Base-by-base conservation (phyloP, 1,140 invertebrate genomes). In the Prorops nasuta region DNA sequence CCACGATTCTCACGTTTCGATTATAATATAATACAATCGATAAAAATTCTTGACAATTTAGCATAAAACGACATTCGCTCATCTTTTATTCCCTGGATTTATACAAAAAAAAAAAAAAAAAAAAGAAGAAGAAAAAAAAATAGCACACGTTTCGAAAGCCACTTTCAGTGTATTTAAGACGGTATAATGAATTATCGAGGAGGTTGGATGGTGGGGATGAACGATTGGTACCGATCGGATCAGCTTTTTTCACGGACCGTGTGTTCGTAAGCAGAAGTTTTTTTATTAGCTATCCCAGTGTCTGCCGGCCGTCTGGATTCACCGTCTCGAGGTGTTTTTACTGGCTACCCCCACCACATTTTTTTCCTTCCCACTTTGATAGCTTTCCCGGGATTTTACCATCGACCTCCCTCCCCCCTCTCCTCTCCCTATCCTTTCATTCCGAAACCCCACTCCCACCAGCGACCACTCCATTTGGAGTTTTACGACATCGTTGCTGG, bases 401-500 rank as follows among this genome's bases (percentile, higher is more conserved):
- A 51, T 51, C 41, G 34, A 37, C 28, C 42, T 39, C 48, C 20
- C 36, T 31, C 39, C 40, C 38, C 42, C 24, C 4, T 10, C 24
- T 10, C 4, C 24, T 28, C 24, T 4, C 24, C 4, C 4, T 28
- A 6, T 28, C 10, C n/a, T n/a, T n/a, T n/a, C n/a, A n/a, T n/a
- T n/a, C n/a, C n/a, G n/a, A n/a, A n/a, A n/a, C n/a, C n/a, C n/a
- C n/a, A n/a, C n/a, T n/a, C n/a, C n/a, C n/a, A n/a, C n/a, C n/a
- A n/a, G n/a, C n/a, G n/a, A n/a, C n/a, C n/a, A n/a, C n/a, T n/a
- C n/a, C n/a, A n/a, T n/a, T n/a, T n/a, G n/a, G 40, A 32, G n/a
- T 35, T 54, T 54, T 54, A 54, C 48, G 52, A 51, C 31, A 38
- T 54, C 52, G 52, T 54, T 51, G 17, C 22, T 37, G 48, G 52